A percentile compares a stretch with the other conserved stretches of the same genome.
phyloP scores from a whole-genome alignment of 2,797 vertebrate species.

The Cuniculus paca region DNA sequence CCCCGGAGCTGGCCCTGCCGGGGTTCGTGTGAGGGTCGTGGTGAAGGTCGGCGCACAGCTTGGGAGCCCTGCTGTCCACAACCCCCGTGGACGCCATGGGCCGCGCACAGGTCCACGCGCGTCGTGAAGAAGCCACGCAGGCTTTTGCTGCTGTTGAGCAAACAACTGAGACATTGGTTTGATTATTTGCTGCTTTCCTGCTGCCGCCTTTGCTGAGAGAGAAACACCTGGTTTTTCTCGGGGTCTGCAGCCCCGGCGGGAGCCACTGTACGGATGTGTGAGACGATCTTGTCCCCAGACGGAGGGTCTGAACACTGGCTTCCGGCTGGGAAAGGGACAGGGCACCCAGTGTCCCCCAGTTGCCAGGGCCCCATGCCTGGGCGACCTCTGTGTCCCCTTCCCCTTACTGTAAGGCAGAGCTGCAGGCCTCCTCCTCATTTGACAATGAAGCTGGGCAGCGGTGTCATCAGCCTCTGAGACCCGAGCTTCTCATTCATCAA shows the following conservation, averaged over 20 bases:
- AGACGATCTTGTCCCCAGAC: too few relatives aligned
- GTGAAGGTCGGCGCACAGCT: background rate
- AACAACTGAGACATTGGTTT: conserved; percentile 49
- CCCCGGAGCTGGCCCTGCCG: background rate
- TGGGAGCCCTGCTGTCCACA: background rate
- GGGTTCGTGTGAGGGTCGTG: background rate
- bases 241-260: too few relatives aligned
- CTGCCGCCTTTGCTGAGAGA: background rate
- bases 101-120: background rate
- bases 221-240: background rate
- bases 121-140: conserved; percentile 33
- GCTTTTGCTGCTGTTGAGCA: conserved; percentile 50
- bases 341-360: accelerated
- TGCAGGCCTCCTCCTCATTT: background rate
- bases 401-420: background rate
- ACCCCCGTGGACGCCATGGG: background rate
- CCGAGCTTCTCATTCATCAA: background rate
- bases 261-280: too few relatives aligned
- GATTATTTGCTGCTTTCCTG: conserved; percentile 26
- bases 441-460: background rate
- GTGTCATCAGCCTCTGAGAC: background rate
- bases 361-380: background rate
- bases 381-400: background rate
- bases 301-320: background rate
- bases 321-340: background rate